These are phyloP conservation scores for Cheilinus undulatus DNA, from an alignment of 2,113 vertebrate genomes.

Conservation along the genomic window DNA sequence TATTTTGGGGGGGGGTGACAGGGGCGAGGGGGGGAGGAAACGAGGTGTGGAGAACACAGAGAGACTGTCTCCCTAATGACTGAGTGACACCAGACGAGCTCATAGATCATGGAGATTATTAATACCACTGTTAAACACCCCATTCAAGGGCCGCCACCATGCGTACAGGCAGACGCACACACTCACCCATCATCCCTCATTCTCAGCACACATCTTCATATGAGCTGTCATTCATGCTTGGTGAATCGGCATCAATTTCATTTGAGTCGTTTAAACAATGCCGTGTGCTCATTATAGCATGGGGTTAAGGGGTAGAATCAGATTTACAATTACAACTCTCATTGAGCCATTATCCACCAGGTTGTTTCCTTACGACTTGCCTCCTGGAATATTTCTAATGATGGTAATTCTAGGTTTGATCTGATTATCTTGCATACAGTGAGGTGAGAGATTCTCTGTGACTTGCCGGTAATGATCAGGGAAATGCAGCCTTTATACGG, in stretches of 20 bases:
- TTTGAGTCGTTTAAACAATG: conserved; percentile 80
- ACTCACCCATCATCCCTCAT: conserved; percentile 66
- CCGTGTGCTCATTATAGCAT: conserved; percentile 71
- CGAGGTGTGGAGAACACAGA: conserved; percentile 82
- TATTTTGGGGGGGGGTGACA: conserved; percentile 72
- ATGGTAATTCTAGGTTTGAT: conserved; percentile 75
- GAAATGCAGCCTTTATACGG: conserved; percentile 78
- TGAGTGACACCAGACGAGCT: conserved; percentile 81
- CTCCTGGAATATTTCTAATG: conserved; percentile 65
- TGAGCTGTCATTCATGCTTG: conserved; percentile 78
- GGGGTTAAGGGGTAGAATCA: conserved; percentile 69
- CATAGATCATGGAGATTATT: conserved; percentile 83
- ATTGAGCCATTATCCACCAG: conserved; percentile 68
- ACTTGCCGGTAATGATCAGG: conserved; percentile 76
- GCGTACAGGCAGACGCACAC: conserved; percentile 29
- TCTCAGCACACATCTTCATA: conserved; percentile 73
- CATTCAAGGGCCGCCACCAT: conserved; percentile 57
- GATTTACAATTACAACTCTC: conserved; percentile 78
- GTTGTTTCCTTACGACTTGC: conserved; percentile 70
- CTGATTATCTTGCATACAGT: conserved; percentile 63
- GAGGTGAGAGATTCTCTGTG: conserved; percentile 73
- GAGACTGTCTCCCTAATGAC: conserved; percentile 74
- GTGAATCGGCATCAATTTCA: conserved; percentile 79
- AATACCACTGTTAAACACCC: conserved; percentile 79
- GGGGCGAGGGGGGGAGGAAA: conserved; percentile 73